These are phyloP conservation scores for Pavo muticus DNA, from an alignment of 2,113 vertebrate genomes.

Conservation along the genomic window DNA sequence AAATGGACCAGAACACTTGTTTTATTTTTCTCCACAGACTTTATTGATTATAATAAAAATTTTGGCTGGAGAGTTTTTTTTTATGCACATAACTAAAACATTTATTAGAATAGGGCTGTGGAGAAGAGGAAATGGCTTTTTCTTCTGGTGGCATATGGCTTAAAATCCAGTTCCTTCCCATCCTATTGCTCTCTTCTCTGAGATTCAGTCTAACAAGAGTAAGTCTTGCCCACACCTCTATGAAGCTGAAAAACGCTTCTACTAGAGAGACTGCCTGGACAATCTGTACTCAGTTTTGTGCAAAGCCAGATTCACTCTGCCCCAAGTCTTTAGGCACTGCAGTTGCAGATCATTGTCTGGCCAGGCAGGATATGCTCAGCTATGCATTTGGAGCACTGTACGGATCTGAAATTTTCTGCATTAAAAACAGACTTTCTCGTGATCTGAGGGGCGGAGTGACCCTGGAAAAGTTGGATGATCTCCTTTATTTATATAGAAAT, in stretches of 20 bases:
- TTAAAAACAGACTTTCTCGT: slow-evolving; percentile 55
- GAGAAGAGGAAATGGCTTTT: background rate
- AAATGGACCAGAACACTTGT: background rate
- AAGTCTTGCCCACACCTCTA: background rate
- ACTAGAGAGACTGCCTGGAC: background rate
- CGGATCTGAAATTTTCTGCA: background rate
- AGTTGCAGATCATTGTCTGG: background rate
- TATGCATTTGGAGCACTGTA: background rate
- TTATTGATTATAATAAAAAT: background rate
- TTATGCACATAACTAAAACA: background rate
- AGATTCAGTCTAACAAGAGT: background rate
- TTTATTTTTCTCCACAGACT: background rate
- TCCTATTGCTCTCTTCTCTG: background rate
- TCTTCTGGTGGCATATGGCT: background rate
- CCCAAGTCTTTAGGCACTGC: background rate
- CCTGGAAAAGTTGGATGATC: slow-evolving; percentile 48
- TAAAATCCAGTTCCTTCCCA: background rate
- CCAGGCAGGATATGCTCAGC: slow-evolving; percentile 13
- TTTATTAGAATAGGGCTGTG: background rate
- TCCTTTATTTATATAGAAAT: slow-evolving; percentile 63
- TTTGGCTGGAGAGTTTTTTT: background rate
- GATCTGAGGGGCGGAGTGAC: slow-evolving; percentile 38
- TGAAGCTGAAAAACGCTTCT: background rate
- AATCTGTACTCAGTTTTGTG: rapidly evolving
- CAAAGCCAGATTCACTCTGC: background rate